Conservation (phyloP, 2,113 vertebrate species). For the Vidua chalybeata region DNA sequence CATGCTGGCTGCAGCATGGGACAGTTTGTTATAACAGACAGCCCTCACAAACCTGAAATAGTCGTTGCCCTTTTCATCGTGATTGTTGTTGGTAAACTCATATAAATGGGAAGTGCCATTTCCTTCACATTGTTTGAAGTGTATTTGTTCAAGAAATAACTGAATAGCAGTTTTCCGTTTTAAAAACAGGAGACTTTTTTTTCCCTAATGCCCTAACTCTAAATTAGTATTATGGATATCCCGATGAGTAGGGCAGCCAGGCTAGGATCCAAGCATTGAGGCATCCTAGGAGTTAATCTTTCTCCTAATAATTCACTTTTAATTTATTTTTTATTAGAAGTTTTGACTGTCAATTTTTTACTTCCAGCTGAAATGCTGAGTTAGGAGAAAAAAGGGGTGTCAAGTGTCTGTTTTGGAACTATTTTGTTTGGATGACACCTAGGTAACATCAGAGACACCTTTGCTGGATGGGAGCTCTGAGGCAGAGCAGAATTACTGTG, state of each 20-base stretch:
- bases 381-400: background rate
- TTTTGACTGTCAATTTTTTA: background rate
- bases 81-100: slow-evolving; percentile 51
- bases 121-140: slow-evolving; percentile 62
- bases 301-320: background rate
- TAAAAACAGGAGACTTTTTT: slow-evolving; percentile 5
- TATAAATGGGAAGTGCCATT: slow-evolving; percentile 65
- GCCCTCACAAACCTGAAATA: slow-evolving; percentile 28
- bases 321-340: background rate
- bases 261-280: background rate
- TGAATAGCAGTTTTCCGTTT: slow-evolving; percentile 35
- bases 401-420: background rate
- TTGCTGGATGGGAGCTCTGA: slow-evolving; percentile 38
- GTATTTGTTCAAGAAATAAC: slow-evolving; percentile 60
- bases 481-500: slow-evolving; percentile 17
- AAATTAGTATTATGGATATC: background rate
- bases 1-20: background rate
- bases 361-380: background rate
- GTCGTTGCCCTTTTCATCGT: background rate
- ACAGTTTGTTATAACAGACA: background rate
- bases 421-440: slow-evolving; percentile 51
- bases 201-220: background rate
- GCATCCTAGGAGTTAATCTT: background rate
- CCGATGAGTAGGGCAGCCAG: background rate
- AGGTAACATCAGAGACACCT: slow-evolving; percentile 15